phyloP scores from a whole-genome alignment of 2,888 invertebrate species.

The Chrysolina haemoptera region DNA sequence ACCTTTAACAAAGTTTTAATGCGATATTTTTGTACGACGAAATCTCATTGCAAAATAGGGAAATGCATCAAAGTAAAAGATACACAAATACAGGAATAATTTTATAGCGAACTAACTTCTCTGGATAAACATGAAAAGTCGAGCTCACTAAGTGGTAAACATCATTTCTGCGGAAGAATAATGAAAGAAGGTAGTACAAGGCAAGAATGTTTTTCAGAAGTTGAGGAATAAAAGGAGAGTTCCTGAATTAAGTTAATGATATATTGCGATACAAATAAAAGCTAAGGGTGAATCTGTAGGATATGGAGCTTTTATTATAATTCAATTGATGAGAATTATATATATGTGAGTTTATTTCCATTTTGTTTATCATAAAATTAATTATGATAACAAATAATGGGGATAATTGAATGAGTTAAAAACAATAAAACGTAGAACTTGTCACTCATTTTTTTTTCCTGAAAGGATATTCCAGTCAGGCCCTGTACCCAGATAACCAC shows the following conservation, averaged over 20 bases:
- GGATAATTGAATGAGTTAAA: too few species aligned
- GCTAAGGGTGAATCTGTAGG: neutral
- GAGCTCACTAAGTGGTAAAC: neutral
- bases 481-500: too few species aligned
- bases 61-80: neutral
- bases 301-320: neutral
- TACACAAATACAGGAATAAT: neutral
- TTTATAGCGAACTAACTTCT: neutral
- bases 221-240: neutral
- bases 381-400: too few species aligned
- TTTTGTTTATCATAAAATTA: too few species aligned
- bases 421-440: too few species aligned
- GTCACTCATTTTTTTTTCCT: too few species aligned
- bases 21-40: neutral
- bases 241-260: neutral
- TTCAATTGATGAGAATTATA: neutral
- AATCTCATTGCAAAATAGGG: neutral
- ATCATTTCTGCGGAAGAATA: constrained; percentile 1
- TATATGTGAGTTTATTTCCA: neutral
- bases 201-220: constrained; percentile 1
- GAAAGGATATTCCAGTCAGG: too few species aligned
- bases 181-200: neutral
- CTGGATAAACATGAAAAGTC: neutral
- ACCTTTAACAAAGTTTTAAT: neutral
- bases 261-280: neutral